Evolutionary conservation across 2,797 vertebrate species (phyloP).

Genomic region (Pteropus rufus): DNA sequence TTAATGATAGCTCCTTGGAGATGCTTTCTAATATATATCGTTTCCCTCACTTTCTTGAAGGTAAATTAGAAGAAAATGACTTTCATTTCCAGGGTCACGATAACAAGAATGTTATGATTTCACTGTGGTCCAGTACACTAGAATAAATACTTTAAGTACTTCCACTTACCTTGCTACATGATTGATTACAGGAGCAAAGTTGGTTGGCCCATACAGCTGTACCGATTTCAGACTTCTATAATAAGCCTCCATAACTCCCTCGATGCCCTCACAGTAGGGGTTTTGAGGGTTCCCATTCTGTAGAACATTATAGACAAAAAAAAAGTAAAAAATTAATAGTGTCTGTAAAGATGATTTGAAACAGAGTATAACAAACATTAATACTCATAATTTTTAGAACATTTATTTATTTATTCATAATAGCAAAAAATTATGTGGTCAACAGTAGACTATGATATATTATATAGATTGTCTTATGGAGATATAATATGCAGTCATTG

Average conservation of each 20-base stretch:
- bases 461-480: background rate
- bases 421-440: background rate
- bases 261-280: conserved; percentile 95
- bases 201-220: conserved; percentile 97
- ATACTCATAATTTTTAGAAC: background rate
- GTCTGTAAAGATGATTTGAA: background rate
- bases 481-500: background rate
- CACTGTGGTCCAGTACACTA: too few species aligned
- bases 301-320: conserved; percentile 21
- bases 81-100: background rate
- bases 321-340: background rate
- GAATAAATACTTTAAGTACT: background rate
- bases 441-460: background rate
- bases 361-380: background rate
- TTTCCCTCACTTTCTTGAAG: background rate
- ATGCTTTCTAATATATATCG: background rate
- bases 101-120: background rate
- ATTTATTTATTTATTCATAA: background rate
- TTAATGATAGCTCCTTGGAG: background rate
- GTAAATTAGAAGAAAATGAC: background rate
- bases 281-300: conserved; percentile 98
- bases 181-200: conserved; percentile 98
- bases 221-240: conserved; percentile 97
- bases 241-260: conserved; percentile 98
- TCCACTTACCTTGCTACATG: conserved; percentile 92